Percentiles rank a stretch among this genome's conserved stretches.
Conservation (phyloP, 2,888 invertebrate genomes). For the Agriopis leucophaearia region DNA sequence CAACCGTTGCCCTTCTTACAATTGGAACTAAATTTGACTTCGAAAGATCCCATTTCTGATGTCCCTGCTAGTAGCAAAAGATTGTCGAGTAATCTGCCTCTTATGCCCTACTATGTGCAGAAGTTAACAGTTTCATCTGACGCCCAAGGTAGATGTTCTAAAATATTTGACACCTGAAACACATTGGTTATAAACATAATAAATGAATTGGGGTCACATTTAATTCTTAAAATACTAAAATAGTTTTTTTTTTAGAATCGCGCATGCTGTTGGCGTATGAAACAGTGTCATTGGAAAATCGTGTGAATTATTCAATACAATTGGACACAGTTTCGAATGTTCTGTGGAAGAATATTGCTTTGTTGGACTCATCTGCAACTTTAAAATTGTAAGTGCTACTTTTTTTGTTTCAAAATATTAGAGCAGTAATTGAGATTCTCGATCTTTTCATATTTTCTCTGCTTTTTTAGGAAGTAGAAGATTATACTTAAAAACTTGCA, state of each 20-base stretch:
- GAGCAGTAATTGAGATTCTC: too few species aligned
- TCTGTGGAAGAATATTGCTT: conserved; percentile 88
- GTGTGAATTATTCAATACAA: conserved; percentile 78
- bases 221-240: neutral
- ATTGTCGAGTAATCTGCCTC: conserved; percentile 67
- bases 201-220: too few species aligned
- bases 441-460: conserved; percentile 23
- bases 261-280: conserved; percentile 69
- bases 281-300: conserved; percentile 82
- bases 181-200: too few species aligned
- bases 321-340: conserved; percentile 80
- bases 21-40: conserved; percentile 38
- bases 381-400: conserved; percentile 70
- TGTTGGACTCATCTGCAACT: conserved; percentile 75
- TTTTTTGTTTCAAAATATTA: neutral
- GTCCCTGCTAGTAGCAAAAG: conserved; percentile 64
- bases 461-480: conserved; percentile 34
- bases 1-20: conserved; percentile 69
- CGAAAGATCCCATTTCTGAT: conserved; percentile 55
- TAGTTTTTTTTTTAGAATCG: conserved; percentile 57
- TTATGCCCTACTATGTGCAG: conserved; percentile 73
- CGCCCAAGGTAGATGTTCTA: conserved; percentile 53
- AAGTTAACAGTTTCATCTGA: conserved; percentile 64
- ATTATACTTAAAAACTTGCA: too few species aligned
- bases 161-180: too few species aligned